These are phyloP conservation scores for Branchinecta lindahli DNA, from an alignment of 1,140 invertebrate genomes.

Conservation along the genomic window DNA sequence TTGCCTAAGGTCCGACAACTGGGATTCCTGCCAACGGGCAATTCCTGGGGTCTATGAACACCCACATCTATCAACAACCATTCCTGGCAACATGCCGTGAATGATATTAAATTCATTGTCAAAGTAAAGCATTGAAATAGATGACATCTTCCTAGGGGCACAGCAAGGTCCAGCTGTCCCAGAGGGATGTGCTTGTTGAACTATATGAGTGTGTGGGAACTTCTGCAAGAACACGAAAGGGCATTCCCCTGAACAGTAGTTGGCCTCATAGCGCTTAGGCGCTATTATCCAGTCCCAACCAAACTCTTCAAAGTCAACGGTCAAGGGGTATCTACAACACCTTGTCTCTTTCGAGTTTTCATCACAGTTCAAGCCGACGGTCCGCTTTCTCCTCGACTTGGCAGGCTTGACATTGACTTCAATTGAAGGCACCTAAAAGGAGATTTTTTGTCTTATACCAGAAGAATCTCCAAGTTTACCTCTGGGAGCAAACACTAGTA, in stretches of 20 bases:
- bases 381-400: constrained; percentile 49
- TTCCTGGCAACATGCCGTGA: constrained; percentile 69
- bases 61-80: constrained; percentile 83
- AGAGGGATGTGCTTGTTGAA: constrained; percentile 51
- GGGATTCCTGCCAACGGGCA: no score
- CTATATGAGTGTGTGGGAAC: constrained; percentile 84
- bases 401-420: constrained; percentile 50
- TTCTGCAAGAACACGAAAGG: constrained; percentile 70
- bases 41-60: constrained; percentile 48
- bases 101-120: constrained; percentile 74
- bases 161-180: constrained; percentile 70
- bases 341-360: constrained; percentile 56
- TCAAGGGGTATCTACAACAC: constrained; percentile 77
- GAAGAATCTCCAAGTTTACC: no score
- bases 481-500: no score
- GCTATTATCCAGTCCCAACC: constrained; percentile 98
- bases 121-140: constrained; percentile 85
- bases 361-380: constrained; percentile 56
- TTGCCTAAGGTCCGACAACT: no score
- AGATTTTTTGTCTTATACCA: constrained; percentile 10
- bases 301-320: constrained; percentile 89
- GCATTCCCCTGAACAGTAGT: constrained; percentile 92
- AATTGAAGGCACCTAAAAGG: constrained; percentile 54
- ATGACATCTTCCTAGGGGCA: constrained; percentile 67
- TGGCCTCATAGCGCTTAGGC: constrained; percentile 84